Conservation (phyloP, 2,888 invertebrate genomes). For the Pristionchus entomophagus region DNA sequence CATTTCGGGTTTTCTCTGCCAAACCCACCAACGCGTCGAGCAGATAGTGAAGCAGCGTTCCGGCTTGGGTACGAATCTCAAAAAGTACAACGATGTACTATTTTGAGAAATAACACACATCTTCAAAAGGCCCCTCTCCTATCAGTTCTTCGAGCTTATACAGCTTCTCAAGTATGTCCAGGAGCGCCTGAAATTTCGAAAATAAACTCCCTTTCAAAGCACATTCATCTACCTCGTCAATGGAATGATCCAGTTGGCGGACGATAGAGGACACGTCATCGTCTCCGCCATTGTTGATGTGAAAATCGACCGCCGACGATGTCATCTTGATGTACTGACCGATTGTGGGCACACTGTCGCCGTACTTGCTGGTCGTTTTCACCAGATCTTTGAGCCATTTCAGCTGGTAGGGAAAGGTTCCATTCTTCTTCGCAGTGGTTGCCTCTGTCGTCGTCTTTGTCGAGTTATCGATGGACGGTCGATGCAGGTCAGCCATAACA, state of each 20-base stretch:
- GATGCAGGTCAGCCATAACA: neutral
- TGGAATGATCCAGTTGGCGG: neutral
- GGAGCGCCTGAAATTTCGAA: neutral
- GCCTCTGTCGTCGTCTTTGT: neutral
- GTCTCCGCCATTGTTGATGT: neutral
- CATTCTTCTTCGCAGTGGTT: neutral
- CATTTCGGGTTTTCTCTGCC: neutral
- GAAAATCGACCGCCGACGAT: neutral
- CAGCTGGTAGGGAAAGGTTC: neutral
- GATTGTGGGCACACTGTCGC: neutral
- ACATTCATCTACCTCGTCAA: neutral
- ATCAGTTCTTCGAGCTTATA: neutral
- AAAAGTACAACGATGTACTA: neutral
- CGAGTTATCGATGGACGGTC: neutral
- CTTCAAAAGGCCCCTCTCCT: neutral
- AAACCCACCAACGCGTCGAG: neutral
- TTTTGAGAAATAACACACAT: neutral
- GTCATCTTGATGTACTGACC: neutral
- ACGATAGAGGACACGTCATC: neutral
- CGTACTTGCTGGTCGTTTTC: slow-evolving; percentile 6
- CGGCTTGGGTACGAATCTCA: neutral
- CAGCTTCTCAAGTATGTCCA: neutral
- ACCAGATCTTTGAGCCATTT: neutral
- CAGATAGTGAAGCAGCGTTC: neutral
- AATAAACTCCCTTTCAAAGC: too few relatives aligned